These are phyloP conservation scores for Drosophila funebris DNA, from an alignment of 1,140 invertebrate genomes.

Conservation along the genomic window DNA sequence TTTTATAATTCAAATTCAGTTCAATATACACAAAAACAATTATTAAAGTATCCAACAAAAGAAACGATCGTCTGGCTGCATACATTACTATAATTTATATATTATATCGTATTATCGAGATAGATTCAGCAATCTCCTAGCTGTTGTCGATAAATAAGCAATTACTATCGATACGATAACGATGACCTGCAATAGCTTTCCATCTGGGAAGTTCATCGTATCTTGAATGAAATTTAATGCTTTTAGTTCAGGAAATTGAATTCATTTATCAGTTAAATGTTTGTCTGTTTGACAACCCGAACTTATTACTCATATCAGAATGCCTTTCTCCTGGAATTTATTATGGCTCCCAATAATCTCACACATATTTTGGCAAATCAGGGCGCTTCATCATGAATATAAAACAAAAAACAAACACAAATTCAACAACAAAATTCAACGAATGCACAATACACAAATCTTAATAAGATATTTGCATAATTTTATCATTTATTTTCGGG, in stretches of 20 bases:
- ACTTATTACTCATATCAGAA: constrained; percentile 29
- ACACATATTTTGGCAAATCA: constrained; percentile 5
- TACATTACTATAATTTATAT: no score
- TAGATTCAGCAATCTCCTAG: no score
- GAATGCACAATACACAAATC: constrained; percentile 57
- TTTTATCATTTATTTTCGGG: constrained; percentile 67
- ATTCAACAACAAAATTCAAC: constrained; percentile 52
- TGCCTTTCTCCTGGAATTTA: constrained; percentile 38
- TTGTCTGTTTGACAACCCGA: constrained; percentile 11
- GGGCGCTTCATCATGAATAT: neutral
- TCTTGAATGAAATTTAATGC: constrained; percentile 6
- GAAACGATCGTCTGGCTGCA: no score
- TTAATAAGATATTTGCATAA: constrained; percentile 69
- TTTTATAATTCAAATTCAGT: neutral
- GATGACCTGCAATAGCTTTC: neutral
- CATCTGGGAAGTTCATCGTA: neutral
- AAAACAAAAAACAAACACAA: constrained; percentile 4
- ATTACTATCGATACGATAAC: neutral
- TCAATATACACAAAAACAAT: no score
- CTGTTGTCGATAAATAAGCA: neutral
- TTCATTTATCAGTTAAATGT: constrained; percentile 26
- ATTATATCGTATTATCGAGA: no score
- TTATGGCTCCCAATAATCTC: constrained; percentile 14
- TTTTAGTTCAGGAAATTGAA: constrained; percentile 6
- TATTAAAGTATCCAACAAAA: no score